Evolutionary conservation across 2,113 vertebrate species (phyloP), one percentile per base, ranked within the genome.

Genomic region (Naja naja): DNA sequence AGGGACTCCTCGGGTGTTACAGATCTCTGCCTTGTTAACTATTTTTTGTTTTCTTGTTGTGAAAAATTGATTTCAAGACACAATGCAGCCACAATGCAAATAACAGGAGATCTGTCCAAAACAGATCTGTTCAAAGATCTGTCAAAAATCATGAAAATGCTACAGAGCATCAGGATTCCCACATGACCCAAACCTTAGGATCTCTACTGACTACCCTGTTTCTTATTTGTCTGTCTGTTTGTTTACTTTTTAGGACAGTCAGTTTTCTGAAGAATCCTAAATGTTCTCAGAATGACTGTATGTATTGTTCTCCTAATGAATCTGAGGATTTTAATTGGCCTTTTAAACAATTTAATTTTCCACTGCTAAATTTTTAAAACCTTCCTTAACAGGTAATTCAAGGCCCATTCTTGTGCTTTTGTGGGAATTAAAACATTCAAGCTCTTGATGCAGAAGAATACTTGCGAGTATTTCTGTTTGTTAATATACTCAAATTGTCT

Each of bases 341-440:
- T 93, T 92, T 95, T 94, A 1, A 8, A 93, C 95, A 5, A 93
- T 27, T 89, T 69, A 60, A 2, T 96, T 95, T 95, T 87, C 91
- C 64, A 9, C 58, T 55, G 0, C 10, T n/a, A 52, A 88, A 88
- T 45, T 45, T 52, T 0, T 0, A 94, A 94, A 55, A 64, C 56
- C 4, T 1, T 94, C 58, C 64, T 74, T 58, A 93, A 0, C 0
- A 60, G 86, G 89, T 94, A 94, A 94, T 93, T 64, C 90, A 53
- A 90, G 90, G 86, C 94, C 93, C 92, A 92, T 92, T 90, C 92
- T 85, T 91, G 89, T 91, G 60, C 87, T 90, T 92, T 85, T 14
- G 0, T 85, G 0, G 53, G 92, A 94, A 96, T 95, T 93, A 52
- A 94, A 94, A 94, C 0, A 0, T 18, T 60, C 92, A 85, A 90